These are phyloP conservation scores for Pangasius larnaudii DNA, from an alignment of 2,797 vertebrate species.

Conservation along the genomic window DNA sequence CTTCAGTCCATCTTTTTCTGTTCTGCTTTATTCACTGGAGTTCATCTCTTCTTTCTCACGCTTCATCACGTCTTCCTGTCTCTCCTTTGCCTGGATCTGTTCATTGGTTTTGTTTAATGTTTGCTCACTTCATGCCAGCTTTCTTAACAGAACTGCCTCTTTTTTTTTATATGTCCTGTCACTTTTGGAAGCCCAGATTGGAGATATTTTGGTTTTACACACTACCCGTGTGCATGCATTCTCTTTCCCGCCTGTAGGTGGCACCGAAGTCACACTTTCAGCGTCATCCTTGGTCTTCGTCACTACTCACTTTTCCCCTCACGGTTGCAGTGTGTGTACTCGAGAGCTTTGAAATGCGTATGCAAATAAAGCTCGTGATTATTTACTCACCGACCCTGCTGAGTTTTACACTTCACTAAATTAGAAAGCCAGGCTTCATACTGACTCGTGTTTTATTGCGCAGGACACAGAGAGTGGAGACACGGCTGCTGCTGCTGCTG, in stretches of 20 bases:
- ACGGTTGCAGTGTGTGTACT: neutral
- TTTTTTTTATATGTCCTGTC: neutral
- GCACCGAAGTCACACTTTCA: neutral
- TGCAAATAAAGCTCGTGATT: slow-evolving; percentile 13
- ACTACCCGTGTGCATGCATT: neutral
- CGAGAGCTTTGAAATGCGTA: slow-evolving; percentile 9
- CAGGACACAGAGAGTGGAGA: slow-evolving; percentile 34
- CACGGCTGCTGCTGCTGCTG: too few relatives aligned
- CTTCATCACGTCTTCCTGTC: slow-evolving; percentile 7
- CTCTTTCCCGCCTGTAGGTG: slow-evolving; percentile 22
- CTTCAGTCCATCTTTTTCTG: neutral
- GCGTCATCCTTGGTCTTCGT: neutral
- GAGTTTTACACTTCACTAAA: neutral
- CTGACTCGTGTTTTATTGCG: slow-evolving; percentile 7
- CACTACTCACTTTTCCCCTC: neutral
- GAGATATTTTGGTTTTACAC: neutral
- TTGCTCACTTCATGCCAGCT: neutral
- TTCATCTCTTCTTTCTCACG: slow-evolving; percentile 17
- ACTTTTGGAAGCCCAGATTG: neutral
- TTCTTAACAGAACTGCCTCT: neutral
- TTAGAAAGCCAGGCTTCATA: neutral
- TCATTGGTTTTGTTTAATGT: neutral
- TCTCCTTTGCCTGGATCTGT: slow-evolving; percentile 1
- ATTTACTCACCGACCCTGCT: neutral
- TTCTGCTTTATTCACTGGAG: neutral